These are phyloP conservation scores for Drosophila pandora DNA, from an alignment of 1,140 invertebrate genomes.

Conservation along the genomic window DNA sequence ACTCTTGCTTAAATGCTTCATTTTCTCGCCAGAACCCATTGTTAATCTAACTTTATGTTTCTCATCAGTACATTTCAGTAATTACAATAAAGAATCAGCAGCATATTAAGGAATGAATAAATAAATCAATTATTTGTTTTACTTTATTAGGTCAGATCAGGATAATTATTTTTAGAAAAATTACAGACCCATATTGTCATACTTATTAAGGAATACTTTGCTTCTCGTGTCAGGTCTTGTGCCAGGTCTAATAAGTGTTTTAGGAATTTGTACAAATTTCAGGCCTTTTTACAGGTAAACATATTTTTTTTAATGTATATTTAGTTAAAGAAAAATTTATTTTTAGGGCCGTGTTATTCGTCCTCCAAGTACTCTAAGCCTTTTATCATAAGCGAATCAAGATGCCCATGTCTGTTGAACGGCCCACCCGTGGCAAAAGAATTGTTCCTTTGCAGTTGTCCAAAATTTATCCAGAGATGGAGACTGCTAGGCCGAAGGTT, in stretches of 20 bases:
- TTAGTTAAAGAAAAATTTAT: neutral
- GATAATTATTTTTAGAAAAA: neutral
- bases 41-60: slow-evolving; percentile 36
- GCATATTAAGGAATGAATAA: slow-evolving; percentile 70
- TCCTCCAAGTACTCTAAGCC: neutral
- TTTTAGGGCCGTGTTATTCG: neutral
- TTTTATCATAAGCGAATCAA: neutral
- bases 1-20: slow-evolving; percentile 69
- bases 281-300: neutral
- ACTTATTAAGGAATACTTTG: no score
- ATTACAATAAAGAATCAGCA: slow-evolving; percentile 62
- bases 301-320: neutral
- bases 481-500: neutral
- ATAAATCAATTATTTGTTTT: slow-evolving; percentile 12
- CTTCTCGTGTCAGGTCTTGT: no score
- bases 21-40: slow-evolving; percentile 51
- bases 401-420: neutral
- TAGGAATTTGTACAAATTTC: neutral
- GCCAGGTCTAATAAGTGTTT: no score
- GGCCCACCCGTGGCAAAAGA: neutral
- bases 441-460: neutral
- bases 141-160: neutral
- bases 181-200: neutral
- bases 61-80: slow-evolving; percentile 57
- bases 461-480: neutral